Conservation (phyloP, 2,888 invertebrate genomes). For the Chloroclystis v-ata region DNA sequence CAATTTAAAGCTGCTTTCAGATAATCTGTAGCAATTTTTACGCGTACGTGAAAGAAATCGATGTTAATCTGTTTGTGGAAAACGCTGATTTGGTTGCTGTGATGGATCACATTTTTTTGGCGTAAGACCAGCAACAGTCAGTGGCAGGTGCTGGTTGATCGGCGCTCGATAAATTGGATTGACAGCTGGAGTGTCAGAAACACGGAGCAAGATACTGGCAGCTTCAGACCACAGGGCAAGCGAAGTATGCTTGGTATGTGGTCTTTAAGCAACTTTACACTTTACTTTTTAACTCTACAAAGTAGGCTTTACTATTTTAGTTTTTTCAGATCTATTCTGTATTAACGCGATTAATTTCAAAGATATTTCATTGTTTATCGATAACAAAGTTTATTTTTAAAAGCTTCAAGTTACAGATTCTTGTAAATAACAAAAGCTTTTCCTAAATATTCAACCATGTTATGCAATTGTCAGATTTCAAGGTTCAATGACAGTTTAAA, state of each 20-base stretch:
- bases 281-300: too few relatives aligned
- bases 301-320: too few relatives aligned
- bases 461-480: too few relatives aligned
- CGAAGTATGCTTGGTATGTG: slow-evolving; percentile 10
- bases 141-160: slow-evolving; percentile 46
- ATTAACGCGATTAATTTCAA: too few relatives aligned
- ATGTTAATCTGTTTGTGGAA: slow-evolving; percentile 24
- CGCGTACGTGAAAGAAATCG: slow-evolving; percentile 27
- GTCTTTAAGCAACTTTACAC: too few relatives aligned
- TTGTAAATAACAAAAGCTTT: too few relatives aligned
- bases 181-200: slow-evolving; percentile 44
- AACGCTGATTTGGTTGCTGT: slow-evolving; percentile 28
- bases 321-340: too few relatives aligned
- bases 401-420: too few relatives aligned
- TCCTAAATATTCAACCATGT: too few relatives aligned
- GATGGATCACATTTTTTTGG: slow-evolving; percentile 36
- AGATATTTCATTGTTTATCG: too few relatives aligned
- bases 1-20: too few relatives aligned
- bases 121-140: slow-evolving; percentile 39
- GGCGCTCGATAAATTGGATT: slow-evolving; percentile 51
- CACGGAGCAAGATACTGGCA: slow-evolving; percentile 37
- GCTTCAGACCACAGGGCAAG: slow-evolving; percentile 20
- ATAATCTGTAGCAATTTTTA: background rate
- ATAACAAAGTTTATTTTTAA: too few relatives aligned
- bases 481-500: background rate